Conservation (phyloP, 2,888 invertebrate species). For the Heliconius ismenius region DNA sequence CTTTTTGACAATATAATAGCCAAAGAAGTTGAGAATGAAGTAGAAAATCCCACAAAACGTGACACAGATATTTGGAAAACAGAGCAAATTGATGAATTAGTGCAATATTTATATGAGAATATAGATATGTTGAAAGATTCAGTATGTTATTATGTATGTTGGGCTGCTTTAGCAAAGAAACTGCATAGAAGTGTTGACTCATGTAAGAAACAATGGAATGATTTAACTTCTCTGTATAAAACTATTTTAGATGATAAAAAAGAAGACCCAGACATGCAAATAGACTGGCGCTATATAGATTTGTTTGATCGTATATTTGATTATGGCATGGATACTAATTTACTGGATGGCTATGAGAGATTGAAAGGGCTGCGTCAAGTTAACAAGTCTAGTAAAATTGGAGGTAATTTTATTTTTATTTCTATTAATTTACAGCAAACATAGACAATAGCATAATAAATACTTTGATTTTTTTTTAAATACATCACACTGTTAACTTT, state of each 20-base stretch:
- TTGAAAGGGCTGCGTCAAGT: constrained; percentile 41
- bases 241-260: constrained; percentile 68
- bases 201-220: constrained; percentile 66
- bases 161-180: constrained; percentile 59
- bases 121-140: constrained; percentile 68
- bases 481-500: too few species aligned
- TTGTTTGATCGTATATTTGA: constrained; percentile 75
- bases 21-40: constrained; percentile 57
- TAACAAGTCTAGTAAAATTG: constrained; percentile 51
- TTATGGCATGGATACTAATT: constrained; percentile 69
- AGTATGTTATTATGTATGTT: constrained; percentile 68
- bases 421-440: neutral
- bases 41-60: constrained; percentile 45
- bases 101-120: constrained; percentile 67
- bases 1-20: constrained; percentile 68
- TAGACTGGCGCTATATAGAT: constrained; percentile 75
- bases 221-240: constrained; percentile 60
- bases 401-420: constrained; percentile 52
- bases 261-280: constrained; percentile 70
- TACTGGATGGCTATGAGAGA: constrained; percentile 62
- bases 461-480: too few species aligned
- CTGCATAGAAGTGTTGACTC: constrained; percentile 50
- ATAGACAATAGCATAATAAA: too few species aligned
- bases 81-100: constrained; percentile 60
- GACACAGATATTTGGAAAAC: constrained; percentile 53